A percentile compares a stretch with the other conserved stretches of the same genome.
phyloP scores from a whole-genome alignment of 2,113 vertebrate genomes.

The Rhagologus leucostigma region DNA sequence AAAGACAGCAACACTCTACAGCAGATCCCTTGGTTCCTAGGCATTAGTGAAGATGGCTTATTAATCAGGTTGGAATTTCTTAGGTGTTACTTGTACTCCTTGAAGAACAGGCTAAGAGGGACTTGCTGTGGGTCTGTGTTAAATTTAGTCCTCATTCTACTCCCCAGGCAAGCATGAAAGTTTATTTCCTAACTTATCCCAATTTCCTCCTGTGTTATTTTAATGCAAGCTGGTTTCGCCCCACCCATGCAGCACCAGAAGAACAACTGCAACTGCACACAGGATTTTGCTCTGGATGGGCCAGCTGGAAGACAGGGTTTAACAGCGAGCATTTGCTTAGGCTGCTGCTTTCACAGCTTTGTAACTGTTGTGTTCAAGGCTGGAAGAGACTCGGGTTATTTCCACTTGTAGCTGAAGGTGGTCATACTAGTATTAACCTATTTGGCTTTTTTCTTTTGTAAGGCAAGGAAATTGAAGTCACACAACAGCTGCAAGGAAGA shows the following conservation, averaged over 20 bases:
- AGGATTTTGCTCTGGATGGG: not conserved
- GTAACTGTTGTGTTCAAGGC: not conserved
- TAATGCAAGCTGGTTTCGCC: not conserved
- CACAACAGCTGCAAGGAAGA: not conserved
- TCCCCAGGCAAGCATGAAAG: not conserved
- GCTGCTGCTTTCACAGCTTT: not conserved
- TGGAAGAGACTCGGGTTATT: not conserved
- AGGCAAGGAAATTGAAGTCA: not conserved
- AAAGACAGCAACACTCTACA: not conserved
- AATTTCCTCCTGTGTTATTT: not conserved
- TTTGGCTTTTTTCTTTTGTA: not conserved
- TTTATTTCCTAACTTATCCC: not conserved
- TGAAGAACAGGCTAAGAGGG: not conserved
- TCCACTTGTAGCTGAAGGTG: not conserved
- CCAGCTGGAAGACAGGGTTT: not conserved
- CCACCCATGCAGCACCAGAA: not conserved
- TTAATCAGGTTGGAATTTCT: not conserved
- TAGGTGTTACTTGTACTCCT: not conserved
- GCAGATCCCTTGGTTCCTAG: not conserved
- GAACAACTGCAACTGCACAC: not conserved
- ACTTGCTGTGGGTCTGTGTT: not conserved
- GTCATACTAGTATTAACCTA: not conserved
- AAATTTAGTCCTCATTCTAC: not conserved
- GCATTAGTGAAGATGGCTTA: not conserved
- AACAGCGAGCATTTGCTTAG: not conserved